Evolutionary conservation across 2,797 vertebrate species (phyloP), one percentile per base, ranked within the genome.

Genomic region (Pseudochirops cupreus): DNA sequence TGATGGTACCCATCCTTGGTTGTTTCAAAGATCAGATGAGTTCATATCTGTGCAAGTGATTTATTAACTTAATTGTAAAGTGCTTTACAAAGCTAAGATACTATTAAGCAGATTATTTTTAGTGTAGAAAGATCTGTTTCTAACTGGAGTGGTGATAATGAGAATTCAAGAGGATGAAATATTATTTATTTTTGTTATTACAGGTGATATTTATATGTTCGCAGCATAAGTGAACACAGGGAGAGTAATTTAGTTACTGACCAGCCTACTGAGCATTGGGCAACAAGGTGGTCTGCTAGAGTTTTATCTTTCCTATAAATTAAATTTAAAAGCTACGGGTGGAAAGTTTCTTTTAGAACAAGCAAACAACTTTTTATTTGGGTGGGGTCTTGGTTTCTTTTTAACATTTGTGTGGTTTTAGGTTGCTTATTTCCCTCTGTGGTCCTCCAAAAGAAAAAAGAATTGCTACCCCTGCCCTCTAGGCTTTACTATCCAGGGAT

Each of bases 21-120:
- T 95, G 92, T 55, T 96, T 95, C 89, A 96, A 9, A 57, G 74
- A 91, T 94, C 67, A 96, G 95, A 92, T 97, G 53, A 96, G 54
- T 93, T 95, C 74, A 91, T 91, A 29, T 92, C 46, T 95, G 57
- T 94, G 92, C 95, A 97, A 96, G 33, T 21, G 53, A 33, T 95
- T 94, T 67, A 39, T 74, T 74, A 39, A 74, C n/a, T 74, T 59
- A 62, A 31, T 33, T 13, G n/a, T 74, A 94, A 97, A 95, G 21
- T 18, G 56, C 39, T 96, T 94, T 93, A 46, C 50, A 95, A 59
- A 94, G 93, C 18, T 62, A 94, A 89, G 92, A 93, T 26, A 33
- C 89, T 96, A 0, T 96, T 87, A 94, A 87, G 91, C 10, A 90
- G 14, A 89, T 93, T 0, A 89, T 93, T 0, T 11, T 16, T 95